Conservation (phyloP, 2,113 vertebrate species). For the Aramus guarauna region DNA sequence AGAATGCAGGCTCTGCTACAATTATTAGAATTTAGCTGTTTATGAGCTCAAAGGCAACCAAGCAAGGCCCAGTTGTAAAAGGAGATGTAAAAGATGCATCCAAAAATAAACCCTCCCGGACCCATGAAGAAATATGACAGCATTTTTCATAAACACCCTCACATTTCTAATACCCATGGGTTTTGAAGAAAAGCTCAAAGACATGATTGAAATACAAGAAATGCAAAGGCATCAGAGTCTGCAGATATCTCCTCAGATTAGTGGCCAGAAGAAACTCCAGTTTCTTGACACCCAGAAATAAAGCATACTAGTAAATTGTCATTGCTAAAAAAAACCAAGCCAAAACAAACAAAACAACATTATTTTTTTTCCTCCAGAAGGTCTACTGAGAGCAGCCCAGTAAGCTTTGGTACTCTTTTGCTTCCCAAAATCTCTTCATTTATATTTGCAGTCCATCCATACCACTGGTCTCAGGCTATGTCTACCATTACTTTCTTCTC, state of each 20-base stretch:
- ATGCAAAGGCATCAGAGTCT: not conserved
- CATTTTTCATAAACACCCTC: not conserved
- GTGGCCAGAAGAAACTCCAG: not conserved
- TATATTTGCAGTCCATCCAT: not conserved
- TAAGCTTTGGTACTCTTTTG: not conserved
- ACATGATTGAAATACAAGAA: not conserved
- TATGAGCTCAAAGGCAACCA: not conserved
- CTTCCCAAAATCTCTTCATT: not conserved
- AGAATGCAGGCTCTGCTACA: not conserved
- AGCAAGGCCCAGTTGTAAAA: not conserved
- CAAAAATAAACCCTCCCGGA: not conserved
- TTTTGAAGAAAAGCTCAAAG: not conserved
- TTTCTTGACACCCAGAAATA: not conserved
- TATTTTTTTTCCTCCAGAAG: not conserved
- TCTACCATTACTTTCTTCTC: not conserved
- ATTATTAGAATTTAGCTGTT: not conserved
- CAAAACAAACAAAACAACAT: not conserved
- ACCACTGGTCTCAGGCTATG: not conserved
- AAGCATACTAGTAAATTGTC: not conserved
- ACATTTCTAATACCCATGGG: rapidly evolving
- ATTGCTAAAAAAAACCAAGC: not conserved
- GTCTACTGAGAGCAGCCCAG: not conserved
- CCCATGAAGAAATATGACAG: not conserved
- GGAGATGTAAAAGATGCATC: not conserved
- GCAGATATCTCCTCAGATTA: not conserved